Evolutionary conservation across 2,888 invertebrate species (phyloP).

Genomic region (Troides helena): DNA sequence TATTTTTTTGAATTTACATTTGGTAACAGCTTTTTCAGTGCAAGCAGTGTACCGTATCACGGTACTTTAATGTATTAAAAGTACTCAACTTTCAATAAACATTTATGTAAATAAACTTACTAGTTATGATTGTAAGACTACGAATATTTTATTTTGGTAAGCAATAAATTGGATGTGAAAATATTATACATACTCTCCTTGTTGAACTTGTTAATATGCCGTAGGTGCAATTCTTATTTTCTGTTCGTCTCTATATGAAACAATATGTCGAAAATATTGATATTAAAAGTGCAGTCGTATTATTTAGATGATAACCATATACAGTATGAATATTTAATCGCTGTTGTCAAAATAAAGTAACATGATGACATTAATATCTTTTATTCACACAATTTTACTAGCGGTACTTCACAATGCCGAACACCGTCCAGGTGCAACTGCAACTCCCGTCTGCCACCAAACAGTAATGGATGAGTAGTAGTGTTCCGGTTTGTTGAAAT

Average conservation of each 20-base stretch:
- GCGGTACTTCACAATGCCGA: too few relatives aligned
- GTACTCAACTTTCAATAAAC: constrained; percentile 12
- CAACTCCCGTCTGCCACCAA: too few relatives aligned
- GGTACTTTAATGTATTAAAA: constrained; percentile 10
- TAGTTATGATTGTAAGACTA: background rate
- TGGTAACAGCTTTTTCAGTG: background rate
- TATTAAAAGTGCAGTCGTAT: constrained; percentile 35
- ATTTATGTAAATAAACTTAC: constrained; percentile 18
- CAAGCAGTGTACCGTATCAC: background rate
- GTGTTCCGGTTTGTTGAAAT: too few relatives aligned
- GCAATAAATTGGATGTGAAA: constrained; percentile 55
- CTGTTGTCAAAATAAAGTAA: constrained; percentile 47
- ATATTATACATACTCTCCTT: constrained; percentile 54
- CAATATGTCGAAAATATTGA: constrained; percentile 13
- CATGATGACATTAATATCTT: constrained; percentile 7
- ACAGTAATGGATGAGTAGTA: too few relatives aligned
- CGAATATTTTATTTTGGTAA: constrained; percentile 36
- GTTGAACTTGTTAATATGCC: constrained; percentile 39
- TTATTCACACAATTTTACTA: background rate
- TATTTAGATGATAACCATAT: constrained; percentile 34
- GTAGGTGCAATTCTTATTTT: constrained; percentile 3
- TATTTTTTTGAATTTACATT: background rate
- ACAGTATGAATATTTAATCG: constrained; percentile 35
- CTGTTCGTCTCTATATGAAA: background rate
- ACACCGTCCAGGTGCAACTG: too few relatives aligned